Percentiles rank a stretch among this genome's conserved stretches.
phyloP scores from a whole-genome alignment of 1,140 invertebrate species.

The Cephus cinctus region DNA sequence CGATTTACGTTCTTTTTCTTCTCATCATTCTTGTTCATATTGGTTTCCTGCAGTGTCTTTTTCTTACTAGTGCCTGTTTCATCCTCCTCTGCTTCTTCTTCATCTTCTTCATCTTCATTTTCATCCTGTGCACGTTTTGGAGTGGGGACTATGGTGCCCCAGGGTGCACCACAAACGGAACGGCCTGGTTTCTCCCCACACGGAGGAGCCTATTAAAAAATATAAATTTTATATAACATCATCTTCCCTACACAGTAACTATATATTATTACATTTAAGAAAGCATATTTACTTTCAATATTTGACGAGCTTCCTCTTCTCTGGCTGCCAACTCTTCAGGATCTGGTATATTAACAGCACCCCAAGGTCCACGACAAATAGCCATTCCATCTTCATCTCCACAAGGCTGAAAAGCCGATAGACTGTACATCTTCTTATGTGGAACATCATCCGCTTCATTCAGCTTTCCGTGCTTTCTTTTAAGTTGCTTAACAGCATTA shows the following conservation, averaged over 20 bases:
- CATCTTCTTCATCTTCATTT: constrained; percentile 10
- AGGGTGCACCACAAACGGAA: constrained; percentile 25
- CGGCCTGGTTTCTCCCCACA: constrained; percentile 25
- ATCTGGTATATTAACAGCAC: constrained; percentile 16
- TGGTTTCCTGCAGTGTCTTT: background rate
- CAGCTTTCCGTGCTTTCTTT: background rate
- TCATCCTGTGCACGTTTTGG: constrained; percentile 2
- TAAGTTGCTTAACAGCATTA: constrained; percentile 7
- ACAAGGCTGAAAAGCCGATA: constrained; percentile 24
- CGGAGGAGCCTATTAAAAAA: constrained; percentile 19
- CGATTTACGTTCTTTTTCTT: constrained; percentile 11
- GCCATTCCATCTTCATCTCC: constrained; percentile 27
- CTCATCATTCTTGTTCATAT: background rate
- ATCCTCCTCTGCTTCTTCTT: constrained; percentile 18
- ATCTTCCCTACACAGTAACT: no score
- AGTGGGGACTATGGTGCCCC: constrained; percentile 14
- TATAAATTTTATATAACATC: no score
- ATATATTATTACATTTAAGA: no score
- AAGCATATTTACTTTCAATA: constrained; percentile 21
- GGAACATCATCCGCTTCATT: background rate
- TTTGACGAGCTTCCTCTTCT: constrained; percentile 20
- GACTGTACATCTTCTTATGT: constrained; percentile 21
- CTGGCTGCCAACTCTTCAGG: constrained; percentile 16
- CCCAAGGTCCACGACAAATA: constrained; percentile 25
- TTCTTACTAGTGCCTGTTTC: constrained; percentile 7